Base-by-base conservation (phyloP, 1,140 invertebrate species). In the Drosophila repleta region DNA sequence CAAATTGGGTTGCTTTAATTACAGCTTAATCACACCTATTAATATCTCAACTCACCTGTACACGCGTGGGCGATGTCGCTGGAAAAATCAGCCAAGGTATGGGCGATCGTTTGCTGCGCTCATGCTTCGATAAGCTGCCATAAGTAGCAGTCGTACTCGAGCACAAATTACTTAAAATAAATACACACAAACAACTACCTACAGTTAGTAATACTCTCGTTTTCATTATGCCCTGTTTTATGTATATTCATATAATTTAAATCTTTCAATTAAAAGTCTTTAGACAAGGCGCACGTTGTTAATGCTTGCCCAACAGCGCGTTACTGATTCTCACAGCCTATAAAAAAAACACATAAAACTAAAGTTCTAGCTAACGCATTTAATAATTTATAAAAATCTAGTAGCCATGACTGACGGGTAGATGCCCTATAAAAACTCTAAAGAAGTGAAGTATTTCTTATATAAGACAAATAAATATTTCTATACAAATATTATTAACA, bases 41-140 rank as follows among this genome's bases (percentile, higher is more conserved):
- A 26, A 8, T 2, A n/a, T 4, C 17, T 13, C 0, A 21, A 58
- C 66, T 52, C 37, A 92, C 91, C 88, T 81, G 77, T 6, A 83
- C 63, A 17, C 91, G 76, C 2, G 91, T 92, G 21, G 91, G 91
- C 0, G 79, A 78, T 4, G 85, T 92, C 4, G 71, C 62, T 26
- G 91, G 91, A 60, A 74, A 92, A 29, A 91, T 74, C 20, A 92
- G 61, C 72, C 87, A 89, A 0, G 85, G 85, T 57, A 89, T 84
- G 0, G 81, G 87, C 1, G 63, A 35, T 52, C 85, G 69, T 46
- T 73, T 87, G 26, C 70, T 90, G 6, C 79, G 78, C 32, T 70
- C 53, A 6, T 82, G 69, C 13, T 70, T 81, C 13, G 74, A 87
- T 1, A 75, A 32, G 57, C 81, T 72, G 4, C 63, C 81, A 43